Conservation (phyloP, 2,797 vertebrate genomes). For the Notolepis coatsorum region DNA sequence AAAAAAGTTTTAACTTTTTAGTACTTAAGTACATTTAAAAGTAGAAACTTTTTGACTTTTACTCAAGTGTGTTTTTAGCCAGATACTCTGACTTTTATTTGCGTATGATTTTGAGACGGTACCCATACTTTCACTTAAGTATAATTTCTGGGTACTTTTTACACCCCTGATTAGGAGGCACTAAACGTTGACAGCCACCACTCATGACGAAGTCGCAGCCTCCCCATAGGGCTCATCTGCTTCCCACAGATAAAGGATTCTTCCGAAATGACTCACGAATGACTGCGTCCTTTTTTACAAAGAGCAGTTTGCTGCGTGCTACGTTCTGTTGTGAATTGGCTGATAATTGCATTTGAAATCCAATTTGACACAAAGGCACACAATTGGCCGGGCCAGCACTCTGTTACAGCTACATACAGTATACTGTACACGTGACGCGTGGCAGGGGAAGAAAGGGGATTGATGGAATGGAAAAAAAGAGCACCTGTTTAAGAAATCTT, state of each 20-base stretch:
- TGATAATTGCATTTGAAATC: slow-evolving; percentile 77
- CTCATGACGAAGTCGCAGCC: slow-evolving; percentile 39
- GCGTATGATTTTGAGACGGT: too few species aligned
- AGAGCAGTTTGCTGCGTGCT: slow-evolving; percentile 51
- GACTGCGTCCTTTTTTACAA: slow-evolving; percentile 58
- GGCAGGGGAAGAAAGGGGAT: slow-evolving; percentile 6
- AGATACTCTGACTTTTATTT: too few species aligned
- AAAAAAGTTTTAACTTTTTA: too few species aligned
- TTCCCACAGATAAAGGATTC: slow-evolving; percentile 49
- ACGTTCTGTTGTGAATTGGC: slow-evolving; percentile 61
- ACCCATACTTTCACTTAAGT: too few species aligned
- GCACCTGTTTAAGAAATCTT: neutral
- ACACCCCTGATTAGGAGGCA: slow-evolving; percentile 61
- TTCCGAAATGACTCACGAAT: slow-evolving; percentile 69
- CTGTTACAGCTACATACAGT: slow-evolving; percentile 57
- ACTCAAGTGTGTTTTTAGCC: too few species aligned
- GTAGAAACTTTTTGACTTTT: too few species aligned
- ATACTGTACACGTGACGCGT: slow-evolving; percentile 41
- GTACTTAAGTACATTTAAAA: too few species aligned
- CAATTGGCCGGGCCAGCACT: too few species aligned
- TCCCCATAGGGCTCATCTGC: slow-evolving; percentile 47
- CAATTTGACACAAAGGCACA: slow-evolving; percentile 66
- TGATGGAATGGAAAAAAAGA: slow-evolving; percentile 4
- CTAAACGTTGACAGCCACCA: slow-evolving; percentile 49
- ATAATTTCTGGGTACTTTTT: slow-evolving; percentile 57